Conservation (phyloP, 1,140 invertebrate genomes). For the Scaptomyza hsui region DNA sequence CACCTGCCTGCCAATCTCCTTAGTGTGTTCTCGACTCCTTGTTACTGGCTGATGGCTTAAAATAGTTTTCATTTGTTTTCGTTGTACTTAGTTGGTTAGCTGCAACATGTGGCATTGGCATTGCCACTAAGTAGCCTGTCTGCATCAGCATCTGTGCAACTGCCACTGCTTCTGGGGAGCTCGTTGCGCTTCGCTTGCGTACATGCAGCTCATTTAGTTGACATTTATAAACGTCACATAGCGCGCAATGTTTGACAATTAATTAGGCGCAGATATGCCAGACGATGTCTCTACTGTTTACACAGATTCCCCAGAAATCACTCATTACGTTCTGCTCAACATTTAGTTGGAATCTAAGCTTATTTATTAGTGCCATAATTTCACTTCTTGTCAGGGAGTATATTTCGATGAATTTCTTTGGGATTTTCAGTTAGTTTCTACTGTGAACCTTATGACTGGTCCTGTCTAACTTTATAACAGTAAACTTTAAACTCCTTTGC, state of each 20-base stretch:
- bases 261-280: slow-evolving; percentile 66
- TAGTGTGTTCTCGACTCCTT: slow-evolving; percentile 23
- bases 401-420: too few relatives aligned
- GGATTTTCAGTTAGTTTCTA: too few relatives aligned
- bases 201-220: slow-evolving; percentile 81
- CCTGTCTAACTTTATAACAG: neutral
- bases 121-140: slow-evolving; percentile 71
- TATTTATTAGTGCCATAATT: slow-evolving; percentile 52
- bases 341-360: slow-evolving; percentile 38
- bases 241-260: slow-evolving; percentile 81
- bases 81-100: slow-evolving; percentile 39
- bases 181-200: slow-evolving; percentile 50
- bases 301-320: slow-evolving; percentile 13
- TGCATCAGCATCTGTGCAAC: slow-evolving; percentile 47
- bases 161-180: slow-evolving; percentile 22
- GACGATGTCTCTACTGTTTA: slow-evolving; percentile 34
- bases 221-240: slow-evolving; percentile 80
- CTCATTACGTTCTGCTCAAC: slow-evolving; percentile 10
- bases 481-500: neutral
- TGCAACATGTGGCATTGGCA: slow-evolving; percentile 79
- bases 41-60: slow-evolving; percentile 54
- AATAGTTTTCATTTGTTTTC: slow-evolving; percentile 80
- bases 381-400: slow-evolving; percentile 7
- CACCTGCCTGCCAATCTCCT: slow-evolving; percentile 58
- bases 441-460: too few relatives aligned